Base-by-base conservation (phyloP, 1,140 invertebrate genomes). In the Hypsibius dujardini region DNA sequence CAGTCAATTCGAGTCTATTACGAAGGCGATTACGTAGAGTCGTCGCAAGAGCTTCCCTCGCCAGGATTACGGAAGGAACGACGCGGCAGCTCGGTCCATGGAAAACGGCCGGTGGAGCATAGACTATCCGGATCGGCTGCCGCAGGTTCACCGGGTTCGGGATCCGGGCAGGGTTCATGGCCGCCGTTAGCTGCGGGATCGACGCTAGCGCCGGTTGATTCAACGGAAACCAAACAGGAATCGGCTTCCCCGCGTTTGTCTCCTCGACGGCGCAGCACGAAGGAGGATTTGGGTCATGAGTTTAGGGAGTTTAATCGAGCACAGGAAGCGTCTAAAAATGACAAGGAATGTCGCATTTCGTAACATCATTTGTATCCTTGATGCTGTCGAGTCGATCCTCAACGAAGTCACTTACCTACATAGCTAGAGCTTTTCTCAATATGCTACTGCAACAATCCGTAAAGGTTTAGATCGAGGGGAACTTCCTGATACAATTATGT, bases 21-120 rank as follows among this genome's bases (percentile, higher is more conserved):
- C 42, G 62, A 67, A 67, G 62, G 62, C 3, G 62, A 67, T 3
- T 67, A 67, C 42, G 62, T 67, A 7, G 62, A 67, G 42, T 67
- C 62, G 12, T 67, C 62, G 62, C 62, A 67, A 3, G 62, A 67
- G 42, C 42, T 67, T 12, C 62, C 62, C 3, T 67, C 62, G 7
- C 62, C 62, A 42, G 62, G 62, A 45, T 45, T 3, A 3, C 42
- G 12, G 12, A 12, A 45, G 3, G 62, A 67, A 7, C 62, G 62
- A 7, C 62, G 62, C 12, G 62, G 62, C 3, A 67, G 62, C 62
- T 67, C 62, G 12, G 12, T 67, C 12, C 62, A 45, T 42, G 45
- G 42, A 15, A 67, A 67, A 45, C 62, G 45, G 62, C 42, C 62
- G 12, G 12, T 67, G 62, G 62, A 67, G 62, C 12, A 3, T 12